Percentiles rank a stretch among this genome's conserved stretches.
Conservation (phyloP, 1,140 invertebrate species). For the Scaptodrosophila lebanonensis region DNA sequence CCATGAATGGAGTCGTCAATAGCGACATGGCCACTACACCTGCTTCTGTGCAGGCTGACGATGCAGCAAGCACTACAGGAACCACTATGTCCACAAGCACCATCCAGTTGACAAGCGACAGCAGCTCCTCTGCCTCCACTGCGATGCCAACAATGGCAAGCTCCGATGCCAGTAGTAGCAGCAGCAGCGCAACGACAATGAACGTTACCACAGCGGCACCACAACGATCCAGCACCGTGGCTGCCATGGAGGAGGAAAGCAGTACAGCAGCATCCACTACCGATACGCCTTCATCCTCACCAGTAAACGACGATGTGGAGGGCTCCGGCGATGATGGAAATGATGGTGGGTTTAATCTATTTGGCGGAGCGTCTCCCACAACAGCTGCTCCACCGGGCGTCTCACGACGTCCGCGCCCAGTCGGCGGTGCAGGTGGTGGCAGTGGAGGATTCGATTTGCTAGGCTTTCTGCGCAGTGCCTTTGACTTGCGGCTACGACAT, state of each 20-base stretch:
- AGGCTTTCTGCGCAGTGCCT: slow-evolving; percentile 34
- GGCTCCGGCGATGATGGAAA: slow-evolving; percentile 73
- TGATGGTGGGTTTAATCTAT: slow-evolving; percentile 39
- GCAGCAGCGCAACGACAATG: slow-evolving; percentile 20
- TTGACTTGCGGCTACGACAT: slow-evolving; percentile 46
- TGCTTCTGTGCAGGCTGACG: not conserved
- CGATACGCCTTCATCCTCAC: slow-evolving; percentile 21
- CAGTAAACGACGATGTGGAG: slow-evolving; percentile 56
- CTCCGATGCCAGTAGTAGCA: not conserved
- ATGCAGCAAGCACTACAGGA: not conserved
- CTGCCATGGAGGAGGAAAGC: slow-evolving; percentile 16
- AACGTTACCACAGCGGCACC: slow-evolving; percentile 42
- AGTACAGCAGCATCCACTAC: slow-evolving; percentile 11
- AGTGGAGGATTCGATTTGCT: slow-evolving; percentile 63
- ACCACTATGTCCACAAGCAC: not conserved
- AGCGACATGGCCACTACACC: not conserved
- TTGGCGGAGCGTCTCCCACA: slow-evolving; percentile 11
- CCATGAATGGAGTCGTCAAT: not conserved
- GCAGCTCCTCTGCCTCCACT: slow-evolving; percentile 22
- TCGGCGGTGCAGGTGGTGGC: slow-evolving; percentile 16
- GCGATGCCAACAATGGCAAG: not conserved
- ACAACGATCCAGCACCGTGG: slow-evolving; percentile 33
- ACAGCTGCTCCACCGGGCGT: slow-evolving; percentile 39
- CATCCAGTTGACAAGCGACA: slow-evolving; percentile 12
- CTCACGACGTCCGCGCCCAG: slow-evolving; percentile 53